Percentiles rank a stretch among this genome's conserved stretches.
Evolutionary conservation across 2,888 invertebrate genomes (phyloP).

Genomic region (Keiferia lycopersicella): DNA sequence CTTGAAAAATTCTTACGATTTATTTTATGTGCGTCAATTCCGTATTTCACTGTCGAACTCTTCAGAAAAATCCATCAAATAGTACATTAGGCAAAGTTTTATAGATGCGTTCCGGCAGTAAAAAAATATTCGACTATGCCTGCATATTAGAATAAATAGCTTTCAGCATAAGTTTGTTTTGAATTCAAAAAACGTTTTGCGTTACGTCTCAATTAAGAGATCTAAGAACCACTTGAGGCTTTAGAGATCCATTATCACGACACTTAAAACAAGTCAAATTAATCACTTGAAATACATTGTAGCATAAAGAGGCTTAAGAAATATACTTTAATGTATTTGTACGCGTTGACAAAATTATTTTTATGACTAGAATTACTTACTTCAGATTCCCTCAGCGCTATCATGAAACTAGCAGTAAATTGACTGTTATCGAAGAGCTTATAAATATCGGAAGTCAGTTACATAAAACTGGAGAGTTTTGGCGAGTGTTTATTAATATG

Average conservation of each 20-base stretch:
- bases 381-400: neutral
- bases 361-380: conserved; percentile 1
- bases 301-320: neutral
- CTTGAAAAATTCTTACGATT: neutral
- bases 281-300: no score
- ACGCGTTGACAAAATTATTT: no score
- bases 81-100: conserved; percentile 62
- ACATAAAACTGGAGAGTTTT: conserved; percentile 35
- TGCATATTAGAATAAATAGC: conserved; percentile 30
- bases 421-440: conserved; percentile 25
- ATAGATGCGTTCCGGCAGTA: conserved; percentile 40
- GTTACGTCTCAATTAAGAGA: conserved; percentile 16
- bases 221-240: conserved; percentile 18
- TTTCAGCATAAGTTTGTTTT: neutral
- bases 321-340: no score
- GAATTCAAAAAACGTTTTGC: neutral
- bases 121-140: conserved; percentile 41
- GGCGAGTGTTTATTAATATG: conserved; percentile 54
- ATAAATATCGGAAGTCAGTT: conserved; percentile 35
- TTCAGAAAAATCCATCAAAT: conserved; percentile 47
- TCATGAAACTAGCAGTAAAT: neutral
- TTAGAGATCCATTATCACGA: conserved; percentile 2
- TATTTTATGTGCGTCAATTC: conserved; percentile 53
- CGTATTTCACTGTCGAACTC: no score
- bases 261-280: neutral